Evolutionary conservation across 2,888 invertebrate genomes (phyloP).

Genomic region (Quadroppia sp.): DNA sequence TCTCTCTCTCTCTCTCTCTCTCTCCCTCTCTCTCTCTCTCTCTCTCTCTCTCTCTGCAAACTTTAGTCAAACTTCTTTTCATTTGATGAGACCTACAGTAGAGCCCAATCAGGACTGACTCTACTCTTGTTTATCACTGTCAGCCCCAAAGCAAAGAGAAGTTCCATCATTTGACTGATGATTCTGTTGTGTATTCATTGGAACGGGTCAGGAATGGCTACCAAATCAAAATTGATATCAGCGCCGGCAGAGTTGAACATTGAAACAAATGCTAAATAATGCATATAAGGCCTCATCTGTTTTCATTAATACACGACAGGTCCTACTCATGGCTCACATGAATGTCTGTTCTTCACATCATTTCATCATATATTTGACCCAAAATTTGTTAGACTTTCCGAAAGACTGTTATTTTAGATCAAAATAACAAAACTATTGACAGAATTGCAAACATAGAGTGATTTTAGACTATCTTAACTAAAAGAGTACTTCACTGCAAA

Average conservation of each 20-base stretch:
- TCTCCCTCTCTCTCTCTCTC: too few relatives aligned
- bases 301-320: slow-evolving; percentile 23
- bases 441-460: too few relatives aligned
- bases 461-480: neutral
- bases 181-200: slow-evolving; percentile 31
- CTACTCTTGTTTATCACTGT: slow-evolving; percentile 15
- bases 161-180: slow-evolving; percentile 30
- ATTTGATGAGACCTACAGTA: too few relatives aligned
- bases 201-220: slow-evolving; percentile 27
- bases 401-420: neutral
- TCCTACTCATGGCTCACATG: slow-evolving; percentile 4
- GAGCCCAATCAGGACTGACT: slow-evolving; percentile 3
- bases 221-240: slow-evolving; percentile 36
- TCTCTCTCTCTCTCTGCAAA: too few relatives aligned
- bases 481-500: neutral
- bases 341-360: neutral
- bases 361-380: slow-evolving; percentile 28
- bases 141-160: slow-evolving; percentile 28
- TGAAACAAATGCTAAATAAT: slow-evolving; percentile 30
- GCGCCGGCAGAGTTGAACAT: neutral
- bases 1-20: too few relatives aligned
- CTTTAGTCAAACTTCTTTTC: too few relatives aligned
- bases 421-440: neutral
- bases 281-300: slow-evolving; percentile 24
- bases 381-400: neutral